Evolutionary conservation across 2,113 vertebrate genomes (phyloP), one percentile per base, ranked within the genome.

Genomic region (Eudyptes chrysolophus): DNA sequence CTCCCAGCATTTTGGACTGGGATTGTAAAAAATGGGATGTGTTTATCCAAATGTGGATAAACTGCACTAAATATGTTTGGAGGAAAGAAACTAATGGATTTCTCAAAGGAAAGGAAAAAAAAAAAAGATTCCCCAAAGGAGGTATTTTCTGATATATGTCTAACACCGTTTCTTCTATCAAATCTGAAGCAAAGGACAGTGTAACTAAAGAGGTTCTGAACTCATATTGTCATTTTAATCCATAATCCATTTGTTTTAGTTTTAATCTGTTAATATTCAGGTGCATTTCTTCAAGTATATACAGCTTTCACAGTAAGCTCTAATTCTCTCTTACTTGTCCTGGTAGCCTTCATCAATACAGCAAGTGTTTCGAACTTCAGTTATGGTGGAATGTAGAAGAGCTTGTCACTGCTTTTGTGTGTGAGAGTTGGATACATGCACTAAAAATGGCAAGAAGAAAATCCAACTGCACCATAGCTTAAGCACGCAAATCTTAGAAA

Each of bases 401-500:
- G 3, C 16, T 49, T 64, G 36, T 27, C 32, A 51, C 4, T 30
- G 25, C 22, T 79, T 83, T 66, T 84, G 11, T 44, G 7, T 30
- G 9, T n/a, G 6, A 55, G 36, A 36, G 6, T 1, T 49, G 13
- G 34, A 60, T 13, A 30, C 2, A 44, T 0, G 2, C 26, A 44
- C 10, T 46, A 36, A 65, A 68, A 83, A 57, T 1, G 6, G 11
- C 34, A 79, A 70, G 32, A 62, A 71, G 34, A 76, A 82, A 89
- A 80, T 57, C 17, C 38, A 64, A 60, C 16, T 22, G 38, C 44
- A 89, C 38, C 27, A 71, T 1, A 66, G 19, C 10, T 84, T 24
- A 76, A 84, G 30, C 15, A 62, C 1, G 6, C 17, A 58, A 60
- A 48, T 15, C 24, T 62, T 22, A 75, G 65, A 82, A 65, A 52